Evolutionary conservation across 2,113 vertebrate genomes (phyloP).

Genomic region (Onychostoma macrolepis): DNA sequence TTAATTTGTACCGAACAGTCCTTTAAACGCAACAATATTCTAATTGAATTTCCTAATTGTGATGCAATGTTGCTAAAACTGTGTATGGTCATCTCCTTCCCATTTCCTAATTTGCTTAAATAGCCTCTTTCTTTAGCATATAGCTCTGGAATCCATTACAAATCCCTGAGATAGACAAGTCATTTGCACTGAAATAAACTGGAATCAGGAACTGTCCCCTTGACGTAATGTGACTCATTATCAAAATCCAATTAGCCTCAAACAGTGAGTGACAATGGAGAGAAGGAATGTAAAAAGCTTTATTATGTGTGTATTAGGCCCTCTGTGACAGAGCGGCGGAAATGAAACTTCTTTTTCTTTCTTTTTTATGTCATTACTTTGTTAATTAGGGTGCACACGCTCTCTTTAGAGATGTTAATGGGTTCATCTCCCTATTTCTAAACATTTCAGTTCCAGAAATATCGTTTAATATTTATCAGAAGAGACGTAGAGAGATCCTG

Average conservation of each 20-base stretch:
- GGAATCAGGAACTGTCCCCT: slow-evolving; percentile 53
- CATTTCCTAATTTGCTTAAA: slow-evolving; percentile 24
- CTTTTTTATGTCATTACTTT: slow-evolving; percentile 49
- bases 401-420: slow-evolving; percentile 45
- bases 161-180: slow-evolving; percentile 41
- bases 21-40: neutral
- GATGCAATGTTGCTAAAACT: neutral
- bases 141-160: slow-evolving; percentile 33
- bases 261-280: slow-evolving; percentile 58
- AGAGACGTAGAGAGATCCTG: neutral
- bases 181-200: slow-evolving; percentile 35
- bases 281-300: slow-evolving; percentile 44
- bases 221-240: slow-evolving; percentile 63
- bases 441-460: slow-evolving; percentile 43
- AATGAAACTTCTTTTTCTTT: slow-evolving; percentile 50
- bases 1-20: neutral
- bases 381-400: slow-evolving; percentile 51
- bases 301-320: slow-evolving; percentile 54
- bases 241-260: slow-evolving; percentile 69
- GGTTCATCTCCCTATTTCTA: slow-evolving; percentile 39
- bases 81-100: slow-evolving; percentile 13
- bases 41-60: neutral
- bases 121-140: slow-evolving; percentile 25
- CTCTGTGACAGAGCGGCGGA: slow-evolving; percentile 43
- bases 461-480: slow-evolving; percentile 43